Evolutionary conservation across 2,797 vertebrate genomes (phyloP).

Genomic region (Gymnoscopelus microlampas): DNA sequence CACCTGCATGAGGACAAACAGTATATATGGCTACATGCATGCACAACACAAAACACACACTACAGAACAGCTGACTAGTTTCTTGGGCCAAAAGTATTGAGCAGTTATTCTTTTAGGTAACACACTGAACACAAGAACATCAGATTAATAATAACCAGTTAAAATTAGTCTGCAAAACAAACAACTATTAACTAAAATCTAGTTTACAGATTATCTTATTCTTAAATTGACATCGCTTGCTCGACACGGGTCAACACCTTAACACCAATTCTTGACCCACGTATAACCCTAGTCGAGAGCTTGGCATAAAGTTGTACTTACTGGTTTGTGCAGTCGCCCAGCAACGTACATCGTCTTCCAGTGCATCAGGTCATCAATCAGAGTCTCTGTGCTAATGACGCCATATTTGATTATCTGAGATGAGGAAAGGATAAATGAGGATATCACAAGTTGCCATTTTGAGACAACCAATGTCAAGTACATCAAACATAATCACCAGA

Average conservation of each 20-base stretch:
- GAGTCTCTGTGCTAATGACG: conserved; percentile 88
- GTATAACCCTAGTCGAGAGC: too few species aligned
- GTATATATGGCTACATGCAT: background rate
- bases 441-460: background rate
- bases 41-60: background rate
- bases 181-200: too few species aligned
- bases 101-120: background rate
- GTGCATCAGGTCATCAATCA: conserved; percentile 91
- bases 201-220: too few species aligned
- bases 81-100: too few species aligned
- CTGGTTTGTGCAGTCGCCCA: conserved; percentile 94
- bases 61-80: background rate
- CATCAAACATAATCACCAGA: background rate
- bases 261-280: too few species aligned
- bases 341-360: conserved; percentile 95
- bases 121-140: background rate
- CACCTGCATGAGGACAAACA: conserved; percentile 78
- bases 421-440: conserved; percentile 6
- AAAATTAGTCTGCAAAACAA: too few species aligned
- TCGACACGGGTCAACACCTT: too few species aligned
- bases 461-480: conserved; percentile 6
- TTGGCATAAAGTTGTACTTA: conserved; percentile 40
- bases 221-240: too few species aligned
- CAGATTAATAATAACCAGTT: background rate
- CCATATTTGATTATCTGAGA: conserved; percentile 94